phyloP scores from a whole-genome alignment of 2,113 vertebrate genomes.

The Oncorhynchus gorbuscha region DNA sequence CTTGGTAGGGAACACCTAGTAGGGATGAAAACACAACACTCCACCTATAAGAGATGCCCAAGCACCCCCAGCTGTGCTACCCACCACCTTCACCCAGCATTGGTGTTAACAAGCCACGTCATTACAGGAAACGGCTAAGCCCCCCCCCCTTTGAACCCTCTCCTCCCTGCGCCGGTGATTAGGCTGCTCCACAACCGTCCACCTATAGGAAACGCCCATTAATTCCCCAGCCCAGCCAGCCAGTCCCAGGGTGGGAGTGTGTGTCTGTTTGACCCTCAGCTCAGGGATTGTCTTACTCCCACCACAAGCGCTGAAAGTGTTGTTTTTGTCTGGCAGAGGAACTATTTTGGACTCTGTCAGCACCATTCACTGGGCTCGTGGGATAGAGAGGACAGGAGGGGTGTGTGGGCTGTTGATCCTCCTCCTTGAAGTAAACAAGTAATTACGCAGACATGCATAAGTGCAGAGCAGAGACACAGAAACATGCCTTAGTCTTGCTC shows the following conservation, averaged over 20 bases:
- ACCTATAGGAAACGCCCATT: no score
- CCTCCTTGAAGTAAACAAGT: not conserved
- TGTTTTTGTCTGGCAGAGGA: conserved; percentile 5
- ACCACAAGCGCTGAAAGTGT: not conserved
- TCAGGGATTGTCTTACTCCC: not conserved
- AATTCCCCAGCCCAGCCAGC: no score
- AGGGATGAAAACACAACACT: not conserved
- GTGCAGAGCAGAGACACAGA: no score
- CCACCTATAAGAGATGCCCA: not conserved
- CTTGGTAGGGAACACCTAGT: not conserved
- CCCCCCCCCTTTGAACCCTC: no score
- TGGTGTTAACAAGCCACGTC: not conserved
- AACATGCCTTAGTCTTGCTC: no score
- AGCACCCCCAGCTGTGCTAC: no score
- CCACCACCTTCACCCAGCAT: not conserved
- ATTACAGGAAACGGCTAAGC: no score
- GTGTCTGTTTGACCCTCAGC: not conserved
- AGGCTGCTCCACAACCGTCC: no score
- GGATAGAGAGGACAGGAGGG: not conserved
- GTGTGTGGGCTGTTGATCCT: not conserved
- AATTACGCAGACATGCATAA: no score
- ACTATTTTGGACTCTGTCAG: not conserved
- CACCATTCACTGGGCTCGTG: not conserved
- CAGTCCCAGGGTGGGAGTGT: no score
- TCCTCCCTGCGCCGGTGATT: no score